phyloP scores from a whole-genome alignment of 2,797 vertebrate species.

The Acridotheres tristis region DNA sequence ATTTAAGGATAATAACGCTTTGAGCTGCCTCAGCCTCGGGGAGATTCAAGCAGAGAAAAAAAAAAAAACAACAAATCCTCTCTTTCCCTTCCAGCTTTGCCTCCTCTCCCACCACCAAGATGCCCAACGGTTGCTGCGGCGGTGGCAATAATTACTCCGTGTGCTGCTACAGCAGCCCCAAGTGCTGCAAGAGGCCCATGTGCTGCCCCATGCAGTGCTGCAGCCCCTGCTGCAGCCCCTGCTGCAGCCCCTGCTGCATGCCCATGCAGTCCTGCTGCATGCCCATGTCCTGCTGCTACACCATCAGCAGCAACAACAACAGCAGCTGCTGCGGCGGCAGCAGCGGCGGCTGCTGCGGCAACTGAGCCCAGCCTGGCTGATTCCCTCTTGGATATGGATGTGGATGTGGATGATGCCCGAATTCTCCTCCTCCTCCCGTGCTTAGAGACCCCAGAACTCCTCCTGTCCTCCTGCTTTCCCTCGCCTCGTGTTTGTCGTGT shows the following conservation, averaged over 20 bases:
- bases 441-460: not conserved
- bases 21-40: not conserved
- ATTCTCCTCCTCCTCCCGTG: not conserved
- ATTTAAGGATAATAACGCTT: not conserved
- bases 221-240: not conserved
- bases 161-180: not conserved
- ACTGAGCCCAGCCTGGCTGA: fast-evolving
- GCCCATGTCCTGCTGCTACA: conserved; percentile 1
- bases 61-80: not conserved
- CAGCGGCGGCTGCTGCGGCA: fast-evolving
- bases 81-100: not conserved
- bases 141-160: not conserved
- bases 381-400: fast-evolving
- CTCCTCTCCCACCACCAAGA: not conserved
- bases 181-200: not conserved
- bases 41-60: not conserved
- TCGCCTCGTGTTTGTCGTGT: fast-evolving
- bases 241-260: not conserved
- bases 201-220: conserved; percentile 14
- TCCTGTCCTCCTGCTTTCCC: not conserved
- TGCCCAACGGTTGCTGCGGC: not conserved
- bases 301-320: not conserved
- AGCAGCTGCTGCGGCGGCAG: fast-evolving
- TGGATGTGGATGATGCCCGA: not conserved
- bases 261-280: not conserved